A percentile compares a stretch with the other conserved stretches of the same genome.
phyloP scores from a whole-genome alignment of 2,113 vertebrate species.

The Bubo scandiacus region DNA sequence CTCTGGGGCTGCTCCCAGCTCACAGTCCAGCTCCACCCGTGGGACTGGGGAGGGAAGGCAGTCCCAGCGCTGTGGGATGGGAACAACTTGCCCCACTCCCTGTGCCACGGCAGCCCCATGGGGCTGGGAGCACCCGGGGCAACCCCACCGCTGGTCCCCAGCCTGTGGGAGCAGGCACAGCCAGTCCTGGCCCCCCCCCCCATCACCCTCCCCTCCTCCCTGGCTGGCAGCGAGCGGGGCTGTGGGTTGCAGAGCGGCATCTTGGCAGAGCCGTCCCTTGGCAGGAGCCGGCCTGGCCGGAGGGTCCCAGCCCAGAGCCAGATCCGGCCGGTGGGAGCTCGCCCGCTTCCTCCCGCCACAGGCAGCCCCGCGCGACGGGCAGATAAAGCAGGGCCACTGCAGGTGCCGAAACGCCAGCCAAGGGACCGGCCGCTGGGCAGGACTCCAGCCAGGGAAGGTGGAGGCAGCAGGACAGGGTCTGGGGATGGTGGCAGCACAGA shows the following conservation, averaged over 20 bases:
- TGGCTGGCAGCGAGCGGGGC: background rate
- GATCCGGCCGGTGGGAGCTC: constrained; percentile 26
- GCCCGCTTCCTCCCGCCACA: background rate
- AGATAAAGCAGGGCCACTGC: background rate
- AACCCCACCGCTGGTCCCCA: background rate
- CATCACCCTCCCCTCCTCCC: background rate
- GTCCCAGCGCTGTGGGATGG: background rate
- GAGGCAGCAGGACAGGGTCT: background rate
- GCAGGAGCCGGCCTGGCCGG: background rate
- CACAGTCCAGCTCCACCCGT: background rate
- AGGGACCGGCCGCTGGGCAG: background rate
- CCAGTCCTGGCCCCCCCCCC: background rate
- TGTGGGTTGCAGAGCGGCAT: background rate
- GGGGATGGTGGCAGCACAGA: rapidly evolving
- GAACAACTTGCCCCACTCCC: rapidly evolving
- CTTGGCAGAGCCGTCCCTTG: background rate
- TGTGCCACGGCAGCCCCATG: rapidly evolving
- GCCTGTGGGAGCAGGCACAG: background rate
- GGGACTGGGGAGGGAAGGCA: too few species aligned
- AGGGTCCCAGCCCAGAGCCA: background rate
- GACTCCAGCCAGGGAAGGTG: background rate
- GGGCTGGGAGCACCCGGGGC: background rate
- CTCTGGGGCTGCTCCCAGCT: background rate
- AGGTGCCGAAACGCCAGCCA: background rate
- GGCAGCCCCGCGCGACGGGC: background rate